A percentile compares a stretch with the other conserved stretches of the same genome.
Conservation (phyloP, 2,888 invertebrate genomes). For the Imbricaverruca yamaguchii region DNA sequence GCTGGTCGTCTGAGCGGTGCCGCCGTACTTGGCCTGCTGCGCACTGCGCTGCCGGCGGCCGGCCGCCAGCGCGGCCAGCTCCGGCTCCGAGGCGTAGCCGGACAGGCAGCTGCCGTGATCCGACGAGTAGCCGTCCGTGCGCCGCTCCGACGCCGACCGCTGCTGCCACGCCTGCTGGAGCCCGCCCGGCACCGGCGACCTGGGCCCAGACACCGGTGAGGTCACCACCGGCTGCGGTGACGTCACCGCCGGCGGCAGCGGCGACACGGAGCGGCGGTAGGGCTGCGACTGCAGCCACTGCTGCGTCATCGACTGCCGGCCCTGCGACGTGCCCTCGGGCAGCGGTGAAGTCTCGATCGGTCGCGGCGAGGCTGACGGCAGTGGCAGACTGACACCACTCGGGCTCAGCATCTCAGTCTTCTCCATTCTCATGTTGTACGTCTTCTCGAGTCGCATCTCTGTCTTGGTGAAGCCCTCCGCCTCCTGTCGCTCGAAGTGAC, state of each 20-base stretch:
- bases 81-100: not conserved
- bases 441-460: not conserved
- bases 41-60: not conserved
- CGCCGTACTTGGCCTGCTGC: not conserved
- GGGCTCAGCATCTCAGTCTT: not conserved
- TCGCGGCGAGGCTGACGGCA: not conserved
- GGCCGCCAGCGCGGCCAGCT: not conserved
- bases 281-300: not conserved
- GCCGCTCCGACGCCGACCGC: not conserved
- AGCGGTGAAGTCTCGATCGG: not conserved
- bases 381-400: not conserved
- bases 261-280: conserved; percentile 17
- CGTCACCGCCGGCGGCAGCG: conserved; percentile 30
- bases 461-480: not conserved
- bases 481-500: not conserved
- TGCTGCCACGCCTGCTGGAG: conserved; percentile 3
- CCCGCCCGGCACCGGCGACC: not conserved
- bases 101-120: not conserved
- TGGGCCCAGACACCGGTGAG: conserved; percentile 31
- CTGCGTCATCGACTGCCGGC: not conserved
- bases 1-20: not conserved
- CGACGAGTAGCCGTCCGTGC: not conserved
- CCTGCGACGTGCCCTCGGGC: not conserved
- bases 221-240: conserved; percentile 32
- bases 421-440: not conserved